Conservation (phyloP, 1,140 invertebrate genomes). For the Vanessa atalanta region DNA sequence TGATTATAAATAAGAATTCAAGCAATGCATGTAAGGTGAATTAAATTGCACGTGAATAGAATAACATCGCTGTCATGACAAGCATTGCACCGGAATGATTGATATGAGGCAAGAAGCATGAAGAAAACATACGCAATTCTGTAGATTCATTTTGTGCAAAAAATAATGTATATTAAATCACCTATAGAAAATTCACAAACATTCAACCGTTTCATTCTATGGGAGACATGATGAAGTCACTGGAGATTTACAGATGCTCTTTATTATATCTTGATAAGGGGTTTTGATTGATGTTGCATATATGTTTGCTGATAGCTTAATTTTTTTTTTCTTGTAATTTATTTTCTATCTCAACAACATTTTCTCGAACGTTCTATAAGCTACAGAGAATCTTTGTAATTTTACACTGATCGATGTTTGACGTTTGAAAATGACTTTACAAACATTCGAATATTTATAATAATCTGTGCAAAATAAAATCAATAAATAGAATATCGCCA, state of each 20-base stretch:
- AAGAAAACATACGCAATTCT: constrained; percentile 29
- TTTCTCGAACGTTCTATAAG: not conserved
- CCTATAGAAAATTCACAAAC: constrained; percentile 20
- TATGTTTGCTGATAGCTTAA: not conserved
- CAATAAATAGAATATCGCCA: too few relatives aligned
- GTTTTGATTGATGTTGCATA: not conserved
- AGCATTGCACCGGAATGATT: constrained; percentile 33
- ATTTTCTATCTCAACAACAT: not conserved
- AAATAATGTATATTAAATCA: constrained; percentile 24
- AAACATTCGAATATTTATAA: too few relatives aligned
- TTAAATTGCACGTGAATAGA: constrained; percentile 46
- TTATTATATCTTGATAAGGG: not conserved
- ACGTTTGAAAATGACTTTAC: too few relatives aligned
- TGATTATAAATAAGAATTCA: constrained; percentile 27
- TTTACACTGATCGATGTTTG: too few relatives aligned
- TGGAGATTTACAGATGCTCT: not conserved
- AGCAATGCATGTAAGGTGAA: constrained; percentile 41
- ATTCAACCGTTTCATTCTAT: not conserved
- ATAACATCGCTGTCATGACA: constrained; percentile 59
- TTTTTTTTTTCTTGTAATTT: not conserved
- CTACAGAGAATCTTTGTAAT: too few relatives aligned
- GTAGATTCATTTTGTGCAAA: constrained; percentile 22
- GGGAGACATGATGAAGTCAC: constrained; percentile 5
- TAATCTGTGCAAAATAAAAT: too few relatives aligned
- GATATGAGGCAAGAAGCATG: constrained; percentile 21